These are phyloP conservation scores for Holacanthella duospinosa DNA, from an alignment of 2,888 invertebrate genomes.

Conservation along the genomic window DNA sequence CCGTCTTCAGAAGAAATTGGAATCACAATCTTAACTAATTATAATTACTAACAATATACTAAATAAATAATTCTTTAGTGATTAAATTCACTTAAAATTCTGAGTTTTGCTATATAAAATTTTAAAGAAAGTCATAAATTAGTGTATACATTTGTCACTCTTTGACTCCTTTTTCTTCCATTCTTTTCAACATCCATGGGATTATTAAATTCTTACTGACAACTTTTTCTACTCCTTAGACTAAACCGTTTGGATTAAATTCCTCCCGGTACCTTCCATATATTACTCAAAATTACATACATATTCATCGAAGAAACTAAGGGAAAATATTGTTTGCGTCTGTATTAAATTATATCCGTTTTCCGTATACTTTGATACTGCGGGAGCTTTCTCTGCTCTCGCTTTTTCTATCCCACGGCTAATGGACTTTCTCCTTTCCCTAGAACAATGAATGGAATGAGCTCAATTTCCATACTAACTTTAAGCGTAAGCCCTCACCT, in stretches of 20 bases:
- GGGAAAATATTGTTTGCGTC: neutral
- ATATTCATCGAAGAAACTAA: neutral
- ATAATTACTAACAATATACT: too few species aligned
- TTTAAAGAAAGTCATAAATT: too few species aligned
- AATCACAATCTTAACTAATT: too few species aligned
- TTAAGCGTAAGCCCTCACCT: neutral
- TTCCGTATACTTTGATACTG: neutral
- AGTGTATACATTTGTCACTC: too few species aligned
- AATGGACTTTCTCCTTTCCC: neutral
- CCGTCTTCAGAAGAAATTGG: too few species aligned
- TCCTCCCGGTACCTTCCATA: neutral
- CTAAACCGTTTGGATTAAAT: too few species aligned
- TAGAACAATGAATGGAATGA: neutral
- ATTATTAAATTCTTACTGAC: too few species aligned
- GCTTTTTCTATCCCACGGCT: neutral
- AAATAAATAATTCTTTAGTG: too few species aligned
- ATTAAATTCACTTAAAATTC: neutral
- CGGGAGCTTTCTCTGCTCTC: neutral
- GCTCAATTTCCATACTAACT: neutral
- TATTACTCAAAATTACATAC: neutral
- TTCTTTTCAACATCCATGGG: too few species aligned
- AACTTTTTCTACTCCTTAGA: too few species aligned
- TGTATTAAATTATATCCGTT: conserved; percentile 4
- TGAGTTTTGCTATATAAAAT: too few species aligned
- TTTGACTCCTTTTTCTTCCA: too few species aligned